These are phyloP conservation scores for Semnornis frantzii DNA, from an alignment of 2,113 vertebrate genomes.

Conservation along the genomic window DNA sequence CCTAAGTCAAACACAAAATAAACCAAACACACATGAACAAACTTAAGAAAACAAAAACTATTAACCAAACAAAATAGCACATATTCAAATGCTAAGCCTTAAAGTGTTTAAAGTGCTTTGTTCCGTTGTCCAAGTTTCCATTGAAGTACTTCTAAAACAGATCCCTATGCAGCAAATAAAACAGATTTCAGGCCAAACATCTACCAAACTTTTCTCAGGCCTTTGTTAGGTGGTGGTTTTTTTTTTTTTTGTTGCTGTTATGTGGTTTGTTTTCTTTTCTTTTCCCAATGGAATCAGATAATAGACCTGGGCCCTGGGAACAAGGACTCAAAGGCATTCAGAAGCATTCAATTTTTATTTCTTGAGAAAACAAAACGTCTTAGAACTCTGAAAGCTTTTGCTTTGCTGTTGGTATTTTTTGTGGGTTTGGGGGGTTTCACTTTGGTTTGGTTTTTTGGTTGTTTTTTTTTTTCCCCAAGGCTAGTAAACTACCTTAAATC, in stretches of 20 bases:
- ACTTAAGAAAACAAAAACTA: not conserved
- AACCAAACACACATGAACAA: not conserved
- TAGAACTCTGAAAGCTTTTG: not conserved
- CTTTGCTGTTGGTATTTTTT: no score
- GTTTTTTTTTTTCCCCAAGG: not conserved
- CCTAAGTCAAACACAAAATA: not conserved
- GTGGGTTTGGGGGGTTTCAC: no score
- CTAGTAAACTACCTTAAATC: not conserved
- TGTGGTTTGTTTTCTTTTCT: no score
- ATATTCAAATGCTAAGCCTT: not conserved
- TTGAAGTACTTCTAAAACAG: constrained; percentile 1
- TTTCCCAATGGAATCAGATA: not conserved
- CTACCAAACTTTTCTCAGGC: not conserved
- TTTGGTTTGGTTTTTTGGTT: no score
- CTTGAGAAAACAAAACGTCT: not conserved
- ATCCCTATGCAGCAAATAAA: not conserved
- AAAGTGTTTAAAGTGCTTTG: not conserved
- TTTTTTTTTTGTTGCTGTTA: not conserved
- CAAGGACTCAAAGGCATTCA: not conserved
- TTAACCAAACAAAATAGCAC: not conserved
- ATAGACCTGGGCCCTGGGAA: not conserved
- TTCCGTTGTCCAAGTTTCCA: not conserved
- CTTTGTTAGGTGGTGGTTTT: not conserved
- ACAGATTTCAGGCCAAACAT: not conserved
- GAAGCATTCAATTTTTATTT: not conserved